Evolutionary conservation across 2,113 vertebrate genomes (phyloP).

Genomic region (Corythaixoides concolor): DNA sequence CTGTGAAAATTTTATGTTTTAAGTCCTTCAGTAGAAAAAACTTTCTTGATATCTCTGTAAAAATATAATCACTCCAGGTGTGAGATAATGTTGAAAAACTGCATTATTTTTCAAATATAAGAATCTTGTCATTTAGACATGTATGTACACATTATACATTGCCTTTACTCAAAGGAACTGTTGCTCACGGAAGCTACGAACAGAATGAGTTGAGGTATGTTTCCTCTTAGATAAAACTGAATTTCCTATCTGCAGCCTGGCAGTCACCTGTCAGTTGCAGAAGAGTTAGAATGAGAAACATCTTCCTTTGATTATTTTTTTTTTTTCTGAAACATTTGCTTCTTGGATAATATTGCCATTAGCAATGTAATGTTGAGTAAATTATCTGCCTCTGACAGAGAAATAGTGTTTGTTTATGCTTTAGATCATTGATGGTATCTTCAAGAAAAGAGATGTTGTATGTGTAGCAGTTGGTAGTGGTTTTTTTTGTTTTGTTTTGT

Average conservation of each 20-base stretch:
- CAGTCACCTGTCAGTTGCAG: neutral
- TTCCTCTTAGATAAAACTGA: constrained; percentile 25
- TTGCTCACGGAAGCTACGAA: neutral
- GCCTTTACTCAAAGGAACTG: neutral
- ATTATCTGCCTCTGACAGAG: neutral
- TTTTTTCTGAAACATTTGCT: neutral
- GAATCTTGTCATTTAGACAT: neutral
- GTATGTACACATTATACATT: too few species aligned
- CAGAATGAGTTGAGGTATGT: constrained; percentile 14
- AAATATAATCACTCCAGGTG: constrained; percentile 18
- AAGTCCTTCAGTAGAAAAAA: constrained; percentile 4
- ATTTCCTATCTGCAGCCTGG: constrained; percentile 18
- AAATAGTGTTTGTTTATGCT: neutral
- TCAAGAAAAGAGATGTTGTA: neutral
- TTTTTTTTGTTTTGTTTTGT: neutral
- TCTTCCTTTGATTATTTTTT: neutral
- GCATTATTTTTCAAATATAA: constrained; percentile 8
- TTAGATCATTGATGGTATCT: neutral
- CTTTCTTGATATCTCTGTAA: constrained; percentile 37
- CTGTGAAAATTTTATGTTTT: neutral
- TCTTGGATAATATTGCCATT: neutral
- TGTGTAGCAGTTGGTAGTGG: too few species aligned
- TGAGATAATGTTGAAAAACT: constrained; percentile 21
- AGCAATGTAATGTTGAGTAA: neutral
- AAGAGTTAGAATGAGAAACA: constrained; percentile 3